A percentile compares a stretch with the other conserved stretches of the same genome.
These are phyloP conservation scores for Melanostoma mellinum DNA, from an alignment of 2,888 invertebrate genomes.

Conservation along the genomic window DNA sequence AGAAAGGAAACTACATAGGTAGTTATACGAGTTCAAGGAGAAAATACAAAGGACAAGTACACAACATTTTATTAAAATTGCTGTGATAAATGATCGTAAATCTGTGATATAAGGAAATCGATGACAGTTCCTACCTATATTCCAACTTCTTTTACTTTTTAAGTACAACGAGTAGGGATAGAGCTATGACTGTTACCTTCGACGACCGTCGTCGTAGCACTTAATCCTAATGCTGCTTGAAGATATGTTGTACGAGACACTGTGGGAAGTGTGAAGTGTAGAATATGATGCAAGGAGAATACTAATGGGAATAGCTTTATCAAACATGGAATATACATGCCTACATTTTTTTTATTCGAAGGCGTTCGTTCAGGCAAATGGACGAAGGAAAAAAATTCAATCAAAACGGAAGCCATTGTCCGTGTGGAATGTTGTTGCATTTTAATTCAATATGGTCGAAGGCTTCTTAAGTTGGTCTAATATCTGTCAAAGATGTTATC, in stretches of 20 bases:
- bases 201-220: slow-evolving; percentile 45
- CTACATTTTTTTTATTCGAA: slow-evolving; percentile 4
- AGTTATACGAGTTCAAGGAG: not conserved
- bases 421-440: slow-evolving; percentile 52
- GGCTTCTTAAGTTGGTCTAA: slow-evolving; percentile 30
- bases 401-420: slow-evolving; percentile 55
- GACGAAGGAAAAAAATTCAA: slow-evolving; percentile 37
- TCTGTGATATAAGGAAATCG: slow-evolving; percentile 66
- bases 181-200: slow-evolving; percentile 2
- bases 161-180: slow-evolving; percentile 3
- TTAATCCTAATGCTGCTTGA: slow-evolving; percentile 53
- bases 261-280: slow-evolving; percentile 64
- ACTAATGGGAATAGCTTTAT: slow-evolving; percentile 40
- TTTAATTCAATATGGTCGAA: slow-evolving; percentile 40
- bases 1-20: not conserved
- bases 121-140: slow-evolving; percentile 62
- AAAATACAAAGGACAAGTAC: slow-evolving; percentile 29
- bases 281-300: slow-evolving; percentile 55
- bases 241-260: slow-evolving; percentile 23
- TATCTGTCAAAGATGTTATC: slow-evolving; percentile 48
- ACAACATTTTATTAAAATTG: slow-evolving; percentile 61
- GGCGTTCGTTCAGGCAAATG: slow-evolving; percentile 12
- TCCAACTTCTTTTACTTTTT: slow-evolving; percentile 16
- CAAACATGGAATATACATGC: slow-evolving; percentile 27
- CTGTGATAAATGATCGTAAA: slow-evolving; percentile 71